Conservation (phyloP, 2,797 vertebrate genomes). For the Xenentodon cancila region DNA sequence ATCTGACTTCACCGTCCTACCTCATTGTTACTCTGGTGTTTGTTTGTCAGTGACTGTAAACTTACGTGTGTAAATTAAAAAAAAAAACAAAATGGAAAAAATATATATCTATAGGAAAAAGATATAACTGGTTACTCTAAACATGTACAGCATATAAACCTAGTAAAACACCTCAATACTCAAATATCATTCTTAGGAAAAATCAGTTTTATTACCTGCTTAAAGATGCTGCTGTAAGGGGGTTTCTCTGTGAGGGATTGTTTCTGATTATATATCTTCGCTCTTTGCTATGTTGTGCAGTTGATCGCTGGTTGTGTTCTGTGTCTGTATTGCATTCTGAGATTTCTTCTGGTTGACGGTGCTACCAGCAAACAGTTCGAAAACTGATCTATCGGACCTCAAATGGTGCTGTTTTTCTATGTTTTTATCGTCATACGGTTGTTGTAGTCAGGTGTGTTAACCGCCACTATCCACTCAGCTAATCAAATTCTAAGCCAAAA, state of each 20-base stretch:
- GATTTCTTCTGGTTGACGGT: slow-evolving; percentile 84
- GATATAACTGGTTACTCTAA: slow-evolving; percentile 74
- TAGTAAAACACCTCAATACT: slow-evolving; percentile 80
- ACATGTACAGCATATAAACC: slow-evolving; percentile 80
- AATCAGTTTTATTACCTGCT: slow-evolving; percentile 78
- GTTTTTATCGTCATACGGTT: slow-evolving; percentile 78
- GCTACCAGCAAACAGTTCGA: slow-evolving; percentile 86
- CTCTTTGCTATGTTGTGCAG: slow-evolving; percentile 79
- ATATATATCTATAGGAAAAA: slow-evolving; percentile 72
- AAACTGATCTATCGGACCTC: slow-evolving; percentile 84
- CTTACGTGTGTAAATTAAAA: slow-evolving; percentile 73
- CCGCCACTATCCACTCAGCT: slow-evolving; percentile 70
- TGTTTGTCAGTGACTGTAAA: slow-evolving; percentile 82
- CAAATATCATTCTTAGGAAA: slow-evolving; percentile 72
- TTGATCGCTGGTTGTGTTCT: slow-evolving; percentile 75
- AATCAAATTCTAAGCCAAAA: slow-evolving; percentile 76
- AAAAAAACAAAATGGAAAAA: slow-evolving; percentile 50
- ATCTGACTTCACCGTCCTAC: slow-evolving; percentile 86
- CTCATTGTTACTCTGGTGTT: slow-evolving; percentile 87
- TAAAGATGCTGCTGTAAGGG: slow-evolving; percentile 77
- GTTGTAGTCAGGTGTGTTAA: slow-evolving; percentile 76
- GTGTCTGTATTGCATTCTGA: slow-evolving; percentile 76
- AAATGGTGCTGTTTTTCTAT: slow-evolving; percentile 88
- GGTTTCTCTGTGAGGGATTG: slow-evolving; percentile 67
- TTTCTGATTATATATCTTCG: slow-evolving; percentile 74